Conservation (phyloP, 2,888 invertebrate genomes). For the Orthosia incerta region DNA sequence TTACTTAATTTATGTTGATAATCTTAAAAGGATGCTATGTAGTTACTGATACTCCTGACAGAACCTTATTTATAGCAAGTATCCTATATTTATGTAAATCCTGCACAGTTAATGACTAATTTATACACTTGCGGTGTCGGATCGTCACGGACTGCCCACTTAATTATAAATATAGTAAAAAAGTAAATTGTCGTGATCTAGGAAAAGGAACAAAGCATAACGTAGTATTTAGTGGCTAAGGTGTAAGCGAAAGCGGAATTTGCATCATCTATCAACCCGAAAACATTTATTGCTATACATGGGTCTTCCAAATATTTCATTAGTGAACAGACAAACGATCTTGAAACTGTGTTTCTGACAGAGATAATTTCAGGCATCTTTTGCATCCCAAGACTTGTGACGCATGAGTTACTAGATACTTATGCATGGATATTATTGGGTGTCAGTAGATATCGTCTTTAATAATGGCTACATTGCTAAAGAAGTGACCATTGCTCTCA, state of each 20-base stretch:
- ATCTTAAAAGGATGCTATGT: constrained; percentile 20
- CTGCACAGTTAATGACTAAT: constrained; percentile 18
- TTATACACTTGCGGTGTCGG: constrained; percentile 35
- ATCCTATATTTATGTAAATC: constrained; percentile 27
- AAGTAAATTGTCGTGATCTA: constrained; percentile 68
- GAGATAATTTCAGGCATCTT: too few species aligned
- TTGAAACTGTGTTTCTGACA: too few species aligned
- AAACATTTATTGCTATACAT: background rate
- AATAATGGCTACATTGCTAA: too few species aligned
- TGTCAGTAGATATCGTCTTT: too few species aligned
- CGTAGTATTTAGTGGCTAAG: constrained; percentile 39
- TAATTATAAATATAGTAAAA: constrained; percentile 59
- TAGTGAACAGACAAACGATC: too few species aligned
- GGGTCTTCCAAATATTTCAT: too few species aligned
- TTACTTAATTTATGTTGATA: constrained; percentile 35
- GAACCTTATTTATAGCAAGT: constrained; percentile 24
- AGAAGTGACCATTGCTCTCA: too few species aligned
- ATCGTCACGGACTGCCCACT: constrained; percentile 47
- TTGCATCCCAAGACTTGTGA: too few species aligned
- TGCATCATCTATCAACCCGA: background rate
- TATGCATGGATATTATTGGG: too few species aligned
- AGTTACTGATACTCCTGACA: constrained; percentile 16
- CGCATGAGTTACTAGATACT: too few species aligned
- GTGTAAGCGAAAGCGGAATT: constrained; percentile 55
- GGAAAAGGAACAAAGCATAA: constrained; percentile 62